Evolutionary conservation across 2,888 invertebrate genomes (phyloP).

Genomic region (Dynastes tityus): DNA sequence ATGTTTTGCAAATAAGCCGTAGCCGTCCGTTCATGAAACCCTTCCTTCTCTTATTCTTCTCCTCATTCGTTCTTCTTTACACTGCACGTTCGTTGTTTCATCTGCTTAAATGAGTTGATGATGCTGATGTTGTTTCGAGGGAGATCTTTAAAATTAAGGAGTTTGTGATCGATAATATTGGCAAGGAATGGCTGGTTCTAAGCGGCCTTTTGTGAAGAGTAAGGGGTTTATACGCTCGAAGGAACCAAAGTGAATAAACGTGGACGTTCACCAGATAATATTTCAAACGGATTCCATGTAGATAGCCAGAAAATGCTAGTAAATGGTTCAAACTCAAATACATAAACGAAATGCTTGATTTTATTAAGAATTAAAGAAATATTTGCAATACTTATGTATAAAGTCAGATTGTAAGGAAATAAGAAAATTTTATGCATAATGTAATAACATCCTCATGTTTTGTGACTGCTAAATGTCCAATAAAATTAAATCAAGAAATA

Average conservation of each 20-base stretch:
- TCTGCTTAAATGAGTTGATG: slow-evolving; percentile 7
- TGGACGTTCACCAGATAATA: not conserved
- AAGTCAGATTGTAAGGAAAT: no score
- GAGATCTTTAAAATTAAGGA: slow-evolving; percentile 13
- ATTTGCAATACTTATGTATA: no score
- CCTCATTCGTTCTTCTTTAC: not conserved
- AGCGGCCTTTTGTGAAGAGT: not conserved
- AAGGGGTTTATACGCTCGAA: not conserved
- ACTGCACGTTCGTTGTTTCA: not conserved
- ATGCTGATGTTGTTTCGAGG: not conserved
- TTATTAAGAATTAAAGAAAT: no score
- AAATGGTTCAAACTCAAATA: no score
- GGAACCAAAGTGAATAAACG: not conserved
- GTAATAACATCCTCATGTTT: no score
- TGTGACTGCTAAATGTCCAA: no score
- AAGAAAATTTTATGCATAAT: no score
- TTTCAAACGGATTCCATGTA: not conserved
- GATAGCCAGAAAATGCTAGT: not conserved
- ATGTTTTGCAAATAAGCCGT: slow-evolving; percentile 35
- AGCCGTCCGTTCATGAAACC: not conserved
- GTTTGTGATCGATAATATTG: not conserved
- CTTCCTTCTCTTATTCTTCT: not conserved
- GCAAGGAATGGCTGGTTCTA: not conserved
- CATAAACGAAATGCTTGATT: no score
- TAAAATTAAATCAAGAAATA: no score